Evolutionary conservation across 2,888 invertebrate species (phyloP).

Genomic region (Acronicta psi): DNA sequence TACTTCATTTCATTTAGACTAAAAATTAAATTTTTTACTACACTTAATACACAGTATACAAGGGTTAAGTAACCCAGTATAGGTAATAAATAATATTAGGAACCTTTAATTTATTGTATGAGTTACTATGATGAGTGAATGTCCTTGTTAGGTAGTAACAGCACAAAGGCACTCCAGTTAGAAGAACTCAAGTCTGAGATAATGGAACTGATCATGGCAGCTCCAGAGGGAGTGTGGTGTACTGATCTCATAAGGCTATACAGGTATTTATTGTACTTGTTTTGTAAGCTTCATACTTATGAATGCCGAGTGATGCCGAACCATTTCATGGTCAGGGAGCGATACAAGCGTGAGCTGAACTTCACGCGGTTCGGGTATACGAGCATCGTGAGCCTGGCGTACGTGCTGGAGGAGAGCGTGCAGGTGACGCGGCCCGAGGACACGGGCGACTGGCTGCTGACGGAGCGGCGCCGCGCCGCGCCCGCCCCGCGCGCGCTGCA

Average conservation of each 20-base stretch:
- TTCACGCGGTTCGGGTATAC: slow-evolving; percentile 73
- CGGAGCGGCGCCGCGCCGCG: slow-evolving; percentile 29
- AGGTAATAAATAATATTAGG: not conserved
- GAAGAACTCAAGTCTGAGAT: slow-evolving; percentile 71
- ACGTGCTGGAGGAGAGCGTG: slow-evolving; percentile 62
- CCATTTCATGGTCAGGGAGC: slow-evolving; percentile 64
- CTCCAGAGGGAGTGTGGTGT: slow-evolving; percentile 83
- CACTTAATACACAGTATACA: no score
- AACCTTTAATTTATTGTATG: not conserved
- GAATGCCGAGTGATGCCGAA: no score
- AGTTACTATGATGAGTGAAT: not conserved
- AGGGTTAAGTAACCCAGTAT: no score
- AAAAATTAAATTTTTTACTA: no score
- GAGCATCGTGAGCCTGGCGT: slow-evolving; percentile 70
- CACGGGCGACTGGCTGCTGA: slow-evolving; percentile 64
- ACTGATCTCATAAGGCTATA: slow-evolving; percentile 79
- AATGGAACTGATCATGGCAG: slow-evolving; percentile 68
- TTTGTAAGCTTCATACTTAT: no score
- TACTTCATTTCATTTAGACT: no score
- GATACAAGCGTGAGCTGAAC: slow-evolving; percentile 73
- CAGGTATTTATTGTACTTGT: slow-evolving; percentile 70
- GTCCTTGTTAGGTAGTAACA: slow-evolving; percentile 61
- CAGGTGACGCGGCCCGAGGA: slow-evolving; percentile 53
- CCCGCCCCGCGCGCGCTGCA: slow-evolving; percentile 17
- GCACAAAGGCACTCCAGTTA: slow-evolving; percentile 58